Percentiles rank a stretch among this genome's conserved stretches.
These are phyloP conservation scores for Penelope pileata DNA, from an alignment of 2,113 vertebrate species.

Conservation along the genomic window DNA sequence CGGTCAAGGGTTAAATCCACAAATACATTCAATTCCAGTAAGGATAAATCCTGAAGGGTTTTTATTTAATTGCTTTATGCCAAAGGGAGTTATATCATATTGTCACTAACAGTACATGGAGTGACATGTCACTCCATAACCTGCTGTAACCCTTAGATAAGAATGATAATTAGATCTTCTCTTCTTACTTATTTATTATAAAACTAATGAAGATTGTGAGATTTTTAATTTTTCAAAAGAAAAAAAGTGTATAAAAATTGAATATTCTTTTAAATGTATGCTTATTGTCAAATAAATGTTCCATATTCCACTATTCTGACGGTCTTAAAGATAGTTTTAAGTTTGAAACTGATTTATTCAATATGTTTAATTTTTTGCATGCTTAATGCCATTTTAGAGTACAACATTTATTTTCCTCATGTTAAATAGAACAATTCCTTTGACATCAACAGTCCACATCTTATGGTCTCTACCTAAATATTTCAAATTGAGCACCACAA, in stretches of 20 bases:
- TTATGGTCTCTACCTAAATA: neutral
- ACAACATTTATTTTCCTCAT: neutral
- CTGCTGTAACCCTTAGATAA: neutral
- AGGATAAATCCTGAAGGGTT: neutral
- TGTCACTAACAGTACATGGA: neutral
- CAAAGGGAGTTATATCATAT: neutral
- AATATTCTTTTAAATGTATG: neutral
- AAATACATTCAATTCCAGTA: neutral
- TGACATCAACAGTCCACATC: neutral
- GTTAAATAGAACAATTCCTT: neutral
- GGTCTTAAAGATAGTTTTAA: neutral
- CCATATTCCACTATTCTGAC: neutral
- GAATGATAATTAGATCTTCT: neutral
- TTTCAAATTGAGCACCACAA: neutral
- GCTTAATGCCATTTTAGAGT: neutral
- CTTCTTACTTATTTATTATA: neutral
- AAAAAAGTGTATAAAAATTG: neutral
- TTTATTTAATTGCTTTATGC: slow-evolving; percentile 1
- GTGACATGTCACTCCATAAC: neutral
- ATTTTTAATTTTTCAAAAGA: neutral
- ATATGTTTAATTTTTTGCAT: neutral
- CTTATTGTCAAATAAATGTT: neutral
- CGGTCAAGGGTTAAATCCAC: neutral
- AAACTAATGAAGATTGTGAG: neutral
- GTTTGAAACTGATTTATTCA: neutral